These are phyloP conservation scores for Exephanes ischioxanthus DNA, from an alignment of 2,888 invertebrate genomes.

Conservation along the genomic window DNA sequence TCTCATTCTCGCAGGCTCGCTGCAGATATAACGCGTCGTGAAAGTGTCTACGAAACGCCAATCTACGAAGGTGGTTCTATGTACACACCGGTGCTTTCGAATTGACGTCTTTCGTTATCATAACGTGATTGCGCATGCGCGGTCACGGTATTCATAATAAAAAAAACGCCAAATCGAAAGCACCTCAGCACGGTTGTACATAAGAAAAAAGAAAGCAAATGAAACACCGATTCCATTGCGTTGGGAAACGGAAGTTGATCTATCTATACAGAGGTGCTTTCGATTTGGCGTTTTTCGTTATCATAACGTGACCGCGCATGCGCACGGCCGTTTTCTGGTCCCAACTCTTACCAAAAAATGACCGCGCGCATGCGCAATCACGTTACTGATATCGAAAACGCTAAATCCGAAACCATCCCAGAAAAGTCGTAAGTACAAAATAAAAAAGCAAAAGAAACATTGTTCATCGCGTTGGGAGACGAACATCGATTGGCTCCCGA, in stretches of 20 bases:
- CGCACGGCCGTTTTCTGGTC: too few species aligned
- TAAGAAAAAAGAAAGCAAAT: background rate
- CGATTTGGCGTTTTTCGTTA: too few species aligned
- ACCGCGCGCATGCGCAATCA: too few species aligned
- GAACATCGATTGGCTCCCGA: conserved; percentile 14
- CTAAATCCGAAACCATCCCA: background rate
- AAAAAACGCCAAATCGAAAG: background rate
- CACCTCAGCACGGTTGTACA: background rate
- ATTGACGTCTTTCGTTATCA: too few species aligned
- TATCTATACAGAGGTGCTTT: too few species aligned
- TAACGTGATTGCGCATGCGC: too few species aligned
- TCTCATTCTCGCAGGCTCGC: background rate
- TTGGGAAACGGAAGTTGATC: too few species aligned
- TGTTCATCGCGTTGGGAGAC: background rate
- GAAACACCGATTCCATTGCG: too few species aligned
- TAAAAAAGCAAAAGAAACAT: background rate
- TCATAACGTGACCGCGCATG: too few species aligned
- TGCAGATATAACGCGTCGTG: background rate
- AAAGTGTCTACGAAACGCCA: background rate
- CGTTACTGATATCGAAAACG: background rate
- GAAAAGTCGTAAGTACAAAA: background rate
- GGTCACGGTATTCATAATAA: background rate
- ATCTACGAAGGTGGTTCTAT: background rate
- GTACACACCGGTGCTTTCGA: background rate
- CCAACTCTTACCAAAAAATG: too few species aligned